These are phyloP conservation scores for Ceuthmochares aereus DNA, from an alignment of 2,113 vertebrate species.

Conservation along the genomic window DNA sequence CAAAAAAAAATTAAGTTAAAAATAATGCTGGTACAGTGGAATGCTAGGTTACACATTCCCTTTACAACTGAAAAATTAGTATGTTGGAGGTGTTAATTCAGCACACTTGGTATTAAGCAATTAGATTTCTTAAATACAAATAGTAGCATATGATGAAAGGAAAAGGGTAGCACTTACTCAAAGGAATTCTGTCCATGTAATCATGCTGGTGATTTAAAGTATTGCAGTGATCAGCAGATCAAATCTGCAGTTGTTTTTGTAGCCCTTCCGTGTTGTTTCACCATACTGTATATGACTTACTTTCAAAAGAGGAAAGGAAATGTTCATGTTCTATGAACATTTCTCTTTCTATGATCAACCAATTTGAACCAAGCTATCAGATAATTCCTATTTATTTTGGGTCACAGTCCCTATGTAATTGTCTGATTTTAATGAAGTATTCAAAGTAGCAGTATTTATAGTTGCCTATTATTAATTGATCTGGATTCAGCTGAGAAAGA, in stretches of 20 bases:
- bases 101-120: slow-evolving; percentile 18
- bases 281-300: neutral
- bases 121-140: slow-evolving; percentile 8
- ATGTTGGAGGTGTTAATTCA: neutral
- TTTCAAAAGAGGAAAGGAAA: neutral
- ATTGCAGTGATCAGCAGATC: neutral
- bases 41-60: slow-evolving; percentile 12
- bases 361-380: neutral
- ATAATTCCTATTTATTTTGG: neutral
- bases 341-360: neutral
- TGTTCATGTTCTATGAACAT: neutral
- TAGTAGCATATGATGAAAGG: slow-evolving; percentile 20
- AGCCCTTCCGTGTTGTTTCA: neutral
- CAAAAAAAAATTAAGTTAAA: neutral
- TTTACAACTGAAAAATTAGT: neutral
- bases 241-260: neutral
- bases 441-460: neutral
- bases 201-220: neutral
- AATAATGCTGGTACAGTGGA: neutral
- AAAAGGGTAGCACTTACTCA: neutral
- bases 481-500: neutral
- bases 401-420: neutral
- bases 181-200: neutral
- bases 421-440: neutral
- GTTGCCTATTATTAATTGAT: neutral